Percentiles rank a stretch among this genome's conserved stretches.
phyloP scores from a whole-genome alignment of 2,797 vertebrate species.

The Chelon auratus region DNA sequence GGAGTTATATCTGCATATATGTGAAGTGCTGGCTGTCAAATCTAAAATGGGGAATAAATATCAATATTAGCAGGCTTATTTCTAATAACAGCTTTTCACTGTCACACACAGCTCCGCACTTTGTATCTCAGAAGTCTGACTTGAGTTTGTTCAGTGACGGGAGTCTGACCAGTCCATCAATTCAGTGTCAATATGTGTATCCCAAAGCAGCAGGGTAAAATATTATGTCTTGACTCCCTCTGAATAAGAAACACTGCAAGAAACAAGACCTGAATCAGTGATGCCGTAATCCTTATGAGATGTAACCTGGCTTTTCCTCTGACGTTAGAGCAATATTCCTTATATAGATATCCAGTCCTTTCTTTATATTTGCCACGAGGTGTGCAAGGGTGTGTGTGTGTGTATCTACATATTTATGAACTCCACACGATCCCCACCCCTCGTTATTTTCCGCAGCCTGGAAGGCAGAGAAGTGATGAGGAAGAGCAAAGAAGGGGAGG shows the following conservation, averaged over 20 bases:
- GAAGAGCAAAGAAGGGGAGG: constrained; percentile 41
- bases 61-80: not conserved
- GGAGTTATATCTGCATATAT: not conserved
- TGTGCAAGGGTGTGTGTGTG: not conserved
- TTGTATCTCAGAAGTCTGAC: constrained; percentile 12
- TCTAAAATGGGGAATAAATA: not conserved
- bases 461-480: constrained; percentile 53
- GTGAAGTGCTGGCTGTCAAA: not conserved
- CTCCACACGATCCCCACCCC: constrained; percentile 55
- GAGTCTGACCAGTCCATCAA: constrained; percentile 49
- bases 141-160: constrained; percentile 37
- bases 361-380: constrained; percentile 21
- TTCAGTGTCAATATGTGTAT: constrained; percentile 56
- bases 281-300: constrained; percentile 37
- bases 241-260: constrained; percentile 55
- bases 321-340: constrained; percentile 17
- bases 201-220: constrained; percentile 53
- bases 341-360: not conserved
- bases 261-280: constrained; percentile 48
- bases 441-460: constrained; percentile 55
- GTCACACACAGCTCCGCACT: not conserved
- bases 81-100: constrained; percentile 17
- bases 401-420: constrained; percentile 63
- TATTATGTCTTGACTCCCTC: constrained; percentile 42
- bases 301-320: constrained; percentile 39